Base-by-base conservation (phyloP, 2,797 vertebrate species). In the Meriones psammophilus region DNA sequence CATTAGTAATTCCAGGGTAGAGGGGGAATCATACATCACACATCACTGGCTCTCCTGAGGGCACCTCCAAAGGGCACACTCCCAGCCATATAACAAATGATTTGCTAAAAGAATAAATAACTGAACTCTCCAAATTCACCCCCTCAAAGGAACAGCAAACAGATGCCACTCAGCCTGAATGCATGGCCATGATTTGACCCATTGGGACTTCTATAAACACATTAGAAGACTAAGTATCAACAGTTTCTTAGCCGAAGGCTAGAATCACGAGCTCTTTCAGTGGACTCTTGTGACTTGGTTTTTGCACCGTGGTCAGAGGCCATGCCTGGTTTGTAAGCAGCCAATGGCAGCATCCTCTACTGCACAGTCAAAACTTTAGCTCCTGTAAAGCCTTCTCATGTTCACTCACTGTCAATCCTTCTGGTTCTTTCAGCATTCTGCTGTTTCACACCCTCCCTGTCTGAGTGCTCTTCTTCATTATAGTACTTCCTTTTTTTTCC, bases 151-250 rank as follows among this genome's bases (percentile, higher is more conserved):
- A 80, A 39, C 6, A 69, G 22, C 13, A 56, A 69, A 56, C 50
- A 86, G 46, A 73, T 5, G 36, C 64, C 80, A n/a, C 39, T 88
- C 58, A 22, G 36, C 54, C 20, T 78, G 36, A 93, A 89, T 18
- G 22, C 18, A 60, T 42, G 8, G 66, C 36, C 50, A 85, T 46
- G 28, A 69, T 60, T 30, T 76, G 64, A 66, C 69, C 77, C 17
- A 7, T 3, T 88, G 60, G 46, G 73, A 91, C 86, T 46, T 89
- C 89, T 36, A 28, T 56, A 94, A 81, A 91, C 5, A 64, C 18
- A 26, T 64, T 62, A 89, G 58, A 88, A 89, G 87, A 81, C 46
- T 33, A 95, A 62, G 73, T 0, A 50, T 15, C 90, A 91, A 76
- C n/a, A 60, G 58, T 50, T 50, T 79, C 81, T 54, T 18, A 77